Conservation (phyloP, 2,113 vertebrate species). For the Apeltes quadracus region DNA sequence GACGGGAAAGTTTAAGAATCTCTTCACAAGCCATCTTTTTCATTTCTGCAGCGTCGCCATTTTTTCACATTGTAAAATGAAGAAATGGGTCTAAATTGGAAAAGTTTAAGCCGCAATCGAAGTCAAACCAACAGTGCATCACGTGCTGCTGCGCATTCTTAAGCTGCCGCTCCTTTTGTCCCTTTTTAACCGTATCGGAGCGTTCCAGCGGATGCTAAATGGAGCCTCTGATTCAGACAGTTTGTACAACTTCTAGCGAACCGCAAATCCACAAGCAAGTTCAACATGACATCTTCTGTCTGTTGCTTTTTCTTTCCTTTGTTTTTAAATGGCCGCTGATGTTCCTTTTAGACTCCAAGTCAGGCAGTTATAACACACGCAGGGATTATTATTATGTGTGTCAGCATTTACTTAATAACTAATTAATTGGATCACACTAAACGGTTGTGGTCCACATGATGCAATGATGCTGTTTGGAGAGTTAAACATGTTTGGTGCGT, state of each 20-base stretch:
- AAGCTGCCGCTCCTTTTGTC: constrained; percentile 18
- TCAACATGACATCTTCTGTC: not conserved
- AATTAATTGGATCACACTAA: constrained; percentile 29
- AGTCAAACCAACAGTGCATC: constrained; percentile 43
- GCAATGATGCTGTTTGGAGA: constrained; percentile 9
- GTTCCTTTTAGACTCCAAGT: constrained; percentile 12
- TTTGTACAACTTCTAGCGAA: constrained; percentile 22
- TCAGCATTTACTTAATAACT: constrained; percentile 38
- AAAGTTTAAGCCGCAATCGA: constrained; percentile 58
- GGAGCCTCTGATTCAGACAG: constrained; percentile 4
- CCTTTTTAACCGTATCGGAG: constrained; percentile 17
- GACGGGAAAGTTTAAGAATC: constrained; percentile 56
- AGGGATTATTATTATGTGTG: too few relatives aligned
- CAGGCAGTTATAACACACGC: constrained; percentile 18
- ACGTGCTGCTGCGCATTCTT: constrained; percentile 31
- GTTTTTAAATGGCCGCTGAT: constrained; percentile 12
- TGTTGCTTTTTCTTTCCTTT: constrained; percentile 8
- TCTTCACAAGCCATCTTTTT: constrained; percentile 43
- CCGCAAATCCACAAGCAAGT: not conserved
- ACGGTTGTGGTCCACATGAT: constrained; percentile 9
- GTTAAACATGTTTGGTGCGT: not conserved
- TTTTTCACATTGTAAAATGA: constrained; percentile 52
- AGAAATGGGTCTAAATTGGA: constrained; percentile 61
- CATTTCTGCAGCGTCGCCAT: constrained; percentile 56
- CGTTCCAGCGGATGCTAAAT: constrained; percentile 23